Evolutionary conservation across 2,113 vertebrate genomes (phyloP), one percentile per base, ranked within the genome.

Genomic region (Elephas maximus): DNA sequence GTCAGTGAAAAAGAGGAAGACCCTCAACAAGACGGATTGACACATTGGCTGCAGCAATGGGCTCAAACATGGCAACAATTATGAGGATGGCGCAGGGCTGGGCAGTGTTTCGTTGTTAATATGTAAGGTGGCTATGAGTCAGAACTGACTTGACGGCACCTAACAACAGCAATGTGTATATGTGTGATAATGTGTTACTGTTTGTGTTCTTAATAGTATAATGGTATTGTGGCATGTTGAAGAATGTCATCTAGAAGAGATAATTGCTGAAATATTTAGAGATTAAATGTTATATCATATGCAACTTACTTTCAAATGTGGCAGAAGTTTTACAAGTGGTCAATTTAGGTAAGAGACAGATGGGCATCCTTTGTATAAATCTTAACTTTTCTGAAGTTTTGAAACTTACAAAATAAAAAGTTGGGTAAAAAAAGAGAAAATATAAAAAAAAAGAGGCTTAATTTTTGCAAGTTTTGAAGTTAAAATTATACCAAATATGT

Each of bases 401-500:
- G 45, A 71, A 88, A 45, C 8, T 44, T 65, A 60, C 17, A 92
- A 95, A 95, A 78, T 57, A 65, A 86, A 78, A 91, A 15, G 7
- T 53, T 73, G 21, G 30, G 10, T 53, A 33, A 77, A 86, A 24
- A 69, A 81, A 60, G 45, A 69, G 63, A 71, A 71, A 79, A 30
- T 10, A 44, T 15, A 1, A 48, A 28, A 51, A 84, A 76, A 48
- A 76, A 51, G 24, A 67, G 30, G 28, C 51, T 83, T 90, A 2
- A 37, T 6, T 69, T 51, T 88, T 84, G 67, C 57, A 84, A 88
- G 5, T 85, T 53, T 71, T 44, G 53, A 77, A 95, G 15, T 62
- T 85, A 0, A 30, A 53, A 76, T 51, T 51, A 44, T 23, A 85
- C n/a, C 44, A 76, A 90, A 28, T 26, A 41, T 60, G 77, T 71